Evolutionary conservation across 2,888 invertebrate genomes (phyloP).

Genomic region (Allacma fusca): DNA sequence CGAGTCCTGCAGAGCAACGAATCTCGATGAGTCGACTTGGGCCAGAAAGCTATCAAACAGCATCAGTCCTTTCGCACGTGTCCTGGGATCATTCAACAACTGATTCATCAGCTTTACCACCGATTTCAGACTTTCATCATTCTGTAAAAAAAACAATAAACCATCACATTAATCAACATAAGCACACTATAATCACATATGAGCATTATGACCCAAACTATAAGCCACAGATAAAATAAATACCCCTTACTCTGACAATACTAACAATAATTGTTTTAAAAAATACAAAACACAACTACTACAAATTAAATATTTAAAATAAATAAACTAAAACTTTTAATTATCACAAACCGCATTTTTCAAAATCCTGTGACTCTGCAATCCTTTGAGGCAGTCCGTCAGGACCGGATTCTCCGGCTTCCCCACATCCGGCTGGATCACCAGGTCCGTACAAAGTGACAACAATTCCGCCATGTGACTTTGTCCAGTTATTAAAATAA

Average conservation of each 20-base stretch:
- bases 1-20: conserved; percentile 53
- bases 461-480: conserved; percentile 18
- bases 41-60: conserved; percentile 47
- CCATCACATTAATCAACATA: not conserved
- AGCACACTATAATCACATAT: not conserved
- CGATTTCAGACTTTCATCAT: conserved; percentile 53
- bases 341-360: conserved; percentile 23
- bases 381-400: conserved; percentile 19
- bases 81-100: conserved; percentile 54
- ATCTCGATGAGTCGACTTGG: conserved; percentile 45
- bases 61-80: conserved; percentile 51
- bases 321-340: not conserved
- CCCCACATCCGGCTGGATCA: not conserved
- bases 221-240: too few species aligned
- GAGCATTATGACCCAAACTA: too few species aligned
- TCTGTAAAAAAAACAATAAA: conserved; percentile 44
- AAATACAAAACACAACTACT: not conserved
- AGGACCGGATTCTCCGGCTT: conserved; percentile 24
- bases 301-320: too few species aligned
- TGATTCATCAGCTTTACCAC: conserved; percentile 53
- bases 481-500: not conserved
- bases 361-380: conserved; percentile 25
- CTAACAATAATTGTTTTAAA: not conserved
- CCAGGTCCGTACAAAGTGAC: conserved; percentile 19
- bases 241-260: not conserved